Conservation (phyloP, 2,797 vertebrate species). For the Glyptemys insculpta region DNA sequence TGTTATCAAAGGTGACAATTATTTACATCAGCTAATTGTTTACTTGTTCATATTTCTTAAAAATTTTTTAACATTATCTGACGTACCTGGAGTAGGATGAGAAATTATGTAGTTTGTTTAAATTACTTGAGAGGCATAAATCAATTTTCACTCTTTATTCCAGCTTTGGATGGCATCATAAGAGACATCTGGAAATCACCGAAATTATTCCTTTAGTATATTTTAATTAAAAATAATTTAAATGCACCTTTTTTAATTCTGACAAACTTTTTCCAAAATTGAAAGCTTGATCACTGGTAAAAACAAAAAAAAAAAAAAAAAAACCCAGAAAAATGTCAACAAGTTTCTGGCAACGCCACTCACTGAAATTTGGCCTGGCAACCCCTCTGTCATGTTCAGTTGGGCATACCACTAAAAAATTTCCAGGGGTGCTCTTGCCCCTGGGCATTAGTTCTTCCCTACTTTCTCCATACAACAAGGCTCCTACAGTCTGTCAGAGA, state of each 20-base stretch:
- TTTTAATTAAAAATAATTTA: not conserved
- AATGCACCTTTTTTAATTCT: no score
- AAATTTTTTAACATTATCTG: not conserved
- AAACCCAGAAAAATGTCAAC: no score
- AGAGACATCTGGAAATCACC: not conserved
- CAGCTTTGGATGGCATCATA: not conserved
- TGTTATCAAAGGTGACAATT: no score
- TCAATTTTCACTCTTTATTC: not conserved
- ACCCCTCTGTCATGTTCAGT: no score
- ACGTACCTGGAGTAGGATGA: not conserved
- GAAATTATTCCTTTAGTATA: not conserved
- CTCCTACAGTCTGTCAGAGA: not conserved
- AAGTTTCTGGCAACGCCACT: no score
- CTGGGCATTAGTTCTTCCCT: not conserved
- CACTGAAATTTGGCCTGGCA: no score
- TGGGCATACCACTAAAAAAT: no score
- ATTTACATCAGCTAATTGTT: no score
- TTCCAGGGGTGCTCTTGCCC: no score
- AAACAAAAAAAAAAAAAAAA: no score
- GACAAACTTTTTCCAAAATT: not conserved
- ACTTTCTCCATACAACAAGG: not conserved
- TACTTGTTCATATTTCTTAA: not conserved
- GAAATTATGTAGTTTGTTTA: not conserved
- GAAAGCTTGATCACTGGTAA: not conserved
- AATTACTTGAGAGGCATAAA: no score